Evolutionary conservation across 2,113 vertebrate genomes (phyloP), one percentile per base, ranked within the genome.

Genomic region (Eudyptes chrysolophus): DNA sequence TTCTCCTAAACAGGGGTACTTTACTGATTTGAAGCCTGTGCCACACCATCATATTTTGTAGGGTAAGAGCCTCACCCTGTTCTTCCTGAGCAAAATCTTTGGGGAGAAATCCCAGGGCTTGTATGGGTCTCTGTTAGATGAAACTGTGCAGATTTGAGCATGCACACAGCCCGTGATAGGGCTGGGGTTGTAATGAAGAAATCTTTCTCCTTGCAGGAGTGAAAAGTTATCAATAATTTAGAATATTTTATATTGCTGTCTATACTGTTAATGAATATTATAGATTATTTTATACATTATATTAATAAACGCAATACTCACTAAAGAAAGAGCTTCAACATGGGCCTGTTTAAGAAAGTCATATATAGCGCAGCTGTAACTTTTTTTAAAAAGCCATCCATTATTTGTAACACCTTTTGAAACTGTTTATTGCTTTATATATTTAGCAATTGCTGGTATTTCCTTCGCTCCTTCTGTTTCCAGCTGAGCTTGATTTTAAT

Each of bases 1-100:
- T 94, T 96, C 94, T 94, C 94, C 92, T 94, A 88, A 97, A 94
- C 81, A 86, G 75, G 32, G 42, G 4, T 83, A 46, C 84, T 92
- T 93, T 77, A 22, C 79, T 93, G 78, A 80, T 86, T 86, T 95
- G 91, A 83, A 93, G 58, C 68, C 75, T 85, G 13, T 81, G 71
- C 78, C 62, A 42, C 55, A 16, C 34, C 29, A 34, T 62, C 0
- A 0, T 75, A 29, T 93, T 90, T 69, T 51, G 70, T 51, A 54
- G 78, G 76, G 44, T 44, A 62, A 84, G 70, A 54, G 36, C 62
- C 77, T 93, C 75, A 77, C 30, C 30, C 46, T 90, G 57, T 64
- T 84, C 60, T 25, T 94, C 69, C 80, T 26, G 38, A 86, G 75
- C 55, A 89, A 89, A 92, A 88, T 94, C 87, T 85, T 48, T 75